Conservation (phyloP, 2,113 vertebrate genomes). For the Spea bombifrons region DNA sequence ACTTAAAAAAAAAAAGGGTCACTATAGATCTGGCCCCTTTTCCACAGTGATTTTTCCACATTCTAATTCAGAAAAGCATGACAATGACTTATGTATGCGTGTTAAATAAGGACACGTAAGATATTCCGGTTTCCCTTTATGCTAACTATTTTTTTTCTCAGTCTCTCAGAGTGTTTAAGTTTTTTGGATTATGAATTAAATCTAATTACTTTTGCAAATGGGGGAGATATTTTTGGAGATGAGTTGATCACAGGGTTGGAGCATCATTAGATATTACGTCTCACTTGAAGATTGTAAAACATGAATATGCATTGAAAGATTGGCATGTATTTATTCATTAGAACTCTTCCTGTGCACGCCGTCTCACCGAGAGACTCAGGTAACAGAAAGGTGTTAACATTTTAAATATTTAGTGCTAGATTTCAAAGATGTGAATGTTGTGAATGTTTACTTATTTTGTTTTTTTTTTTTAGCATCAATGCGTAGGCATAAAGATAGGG, state of each 20-base stretch:
- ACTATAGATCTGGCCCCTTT: too few species aligned
- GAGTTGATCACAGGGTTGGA: conserved; percentile 27
- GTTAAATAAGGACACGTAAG: conserved; percentile 3
- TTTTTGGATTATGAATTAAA: conserved; percentile 24
- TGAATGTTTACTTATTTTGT: too few species aligned
- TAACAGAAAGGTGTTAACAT: too few species aligned
- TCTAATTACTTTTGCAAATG: conserved; percentile 25
- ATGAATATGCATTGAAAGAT: conserved; percentile 33
- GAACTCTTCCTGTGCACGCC: neutral
- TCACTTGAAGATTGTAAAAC: conserved; percentile 9
- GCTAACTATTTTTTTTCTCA: neutral
- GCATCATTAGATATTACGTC: conserved; percentile 33
- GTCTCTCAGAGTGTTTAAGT: neutral
- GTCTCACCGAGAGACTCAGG: too few species aligned
- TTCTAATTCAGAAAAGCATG: too few species aligned
- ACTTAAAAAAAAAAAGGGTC: too few species aligned
- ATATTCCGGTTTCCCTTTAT: conserved; percentile 7
- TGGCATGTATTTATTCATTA: conserved; percentile 13
- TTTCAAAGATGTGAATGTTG: too few species aligned
- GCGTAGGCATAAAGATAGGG: too few species aligned
- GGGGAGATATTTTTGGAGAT: conserved; percentile 30
- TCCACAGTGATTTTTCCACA: too few species aligned
- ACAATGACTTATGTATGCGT: neutral
- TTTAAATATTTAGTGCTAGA: too few species aligned
- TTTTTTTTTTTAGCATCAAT: too few species aligned